Base-by-base conservation (phyloP, 2,888 invertebrate species). In the Bursaphelenchus okinawaensis region DNA sequence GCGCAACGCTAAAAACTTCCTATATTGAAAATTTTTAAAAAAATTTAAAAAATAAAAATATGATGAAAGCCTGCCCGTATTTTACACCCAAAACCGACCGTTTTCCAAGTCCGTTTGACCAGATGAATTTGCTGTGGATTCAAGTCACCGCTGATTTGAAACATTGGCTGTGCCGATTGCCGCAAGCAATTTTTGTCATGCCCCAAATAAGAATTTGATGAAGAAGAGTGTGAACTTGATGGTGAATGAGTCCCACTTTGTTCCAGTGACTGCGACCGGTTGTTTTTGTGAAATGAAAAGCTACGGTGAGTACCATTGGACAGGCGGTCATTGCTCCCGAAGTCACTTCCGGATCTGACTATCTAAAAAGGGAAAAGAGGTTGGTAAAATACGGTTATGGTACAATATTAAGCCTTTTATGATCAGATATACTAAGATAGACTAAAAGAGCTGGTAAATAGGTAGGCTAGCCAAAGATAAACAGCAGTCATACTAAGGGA, bases 61-160 rank as follows among this genome's bases (percentile, higher is more conserved):
- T n/a, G n/a, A n/a, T n/a, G n/a, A n/a, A n/a, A n/a, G n/a, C n/a
- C n/a, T n/a, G 16, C 16, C 40, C 40, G 6, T 7, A 7, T 29
- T 9, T 29, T n/a, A 40, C n/a, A 40, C 6, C 1, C 23, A 9
- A 2, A 20, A 50, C 51, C 4, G 4, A 72, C 71, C 26, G 67
- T 63, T 52, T 75, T 73, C 73, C 73, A 73, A n/a, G 64, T 70
- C 3, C 75, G 55, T 40, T 76, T 76, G 16, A 73, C 70, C n/a
- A 70, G 40, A 52, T 65, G 67, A 16, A 75, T 70, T 59, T 73
- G 73, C 4, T 76, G 73, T 0, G 75, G 73, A 26, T 64, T 76
- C 20, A 73, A 55, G 50, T 73, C 73, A 20, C 73, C 73, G 57
- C 67, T 74, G 52, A 73, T 73, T 52, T 72, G 66, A 58, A 73